Conservation (phyloP, 2,888 invertebrate species). For the Megaustenia siamemsis region DNA sequence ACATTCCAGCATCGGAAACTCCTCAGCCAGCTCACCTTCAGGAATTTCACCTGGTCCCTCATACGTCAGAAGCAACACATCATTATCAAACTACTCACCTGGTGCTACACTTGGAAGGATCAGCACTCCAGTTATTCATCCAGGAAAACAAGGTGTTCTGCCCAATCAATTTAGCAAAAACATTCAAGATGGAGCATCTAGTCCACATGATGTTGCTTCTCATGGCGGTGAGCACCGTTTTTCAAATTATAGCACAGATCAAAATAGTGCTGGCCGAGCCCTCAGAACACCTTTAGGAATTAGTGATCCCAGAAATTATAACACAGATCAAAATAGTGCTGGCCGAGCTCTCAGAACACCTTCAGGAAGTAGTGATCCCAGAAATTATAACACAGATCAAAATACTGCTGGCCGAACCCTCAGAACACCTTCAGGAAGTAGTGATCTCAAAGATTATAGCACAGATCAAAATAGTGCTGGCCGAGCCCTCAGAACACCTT, state of each 20-base stretch:
- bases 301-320: slow-evolving; percentile 33
- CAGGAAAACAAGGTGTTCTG: neutral
- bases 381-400: slow-evolving; percentile 9
- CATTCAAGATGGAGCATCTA: neutral
- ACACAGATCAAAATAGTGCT: neutral
- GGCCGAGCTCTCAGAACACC: neutral
- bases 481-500: neutral
- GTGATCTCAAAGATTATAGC: slow-evolving; percentile 33
- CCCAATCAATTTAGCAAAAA: neutral
- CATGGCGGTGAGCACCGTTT: neutral
- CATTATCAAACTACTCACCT: slow-evolving; percentile 1
- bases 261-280: slow-evolving; percentile 21
- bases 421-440: neutral
- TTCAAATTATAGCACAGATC: slow-evolving; percentile 1
- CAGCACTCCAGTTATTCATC: slow-evolving; percentile 45
- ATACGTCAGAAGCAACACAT: slow-evolving; percentile 37
- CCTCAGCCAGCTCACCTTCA: neutral
- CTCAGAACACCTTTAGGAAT: neutral
- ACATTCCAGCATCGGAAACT: slow-evolving; percentile 35
- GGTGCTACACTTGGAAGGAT: slow-evolving; percentile 38
- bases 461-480: neutral
- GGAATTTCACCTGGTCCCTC: slow-evolving; percentile 4
- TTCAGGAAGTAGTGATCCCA: slow-evolving; percentile 24
- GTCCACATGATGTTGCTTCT: neutral
- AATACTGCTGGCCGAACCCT: neutral